Percentiles rank a stretch among this genome's conserved stretches.
Evolutionary conservation across 2,888 invertebrate genomes (phyloP).

Genomic region (Ectobius pallidus): DNA sequence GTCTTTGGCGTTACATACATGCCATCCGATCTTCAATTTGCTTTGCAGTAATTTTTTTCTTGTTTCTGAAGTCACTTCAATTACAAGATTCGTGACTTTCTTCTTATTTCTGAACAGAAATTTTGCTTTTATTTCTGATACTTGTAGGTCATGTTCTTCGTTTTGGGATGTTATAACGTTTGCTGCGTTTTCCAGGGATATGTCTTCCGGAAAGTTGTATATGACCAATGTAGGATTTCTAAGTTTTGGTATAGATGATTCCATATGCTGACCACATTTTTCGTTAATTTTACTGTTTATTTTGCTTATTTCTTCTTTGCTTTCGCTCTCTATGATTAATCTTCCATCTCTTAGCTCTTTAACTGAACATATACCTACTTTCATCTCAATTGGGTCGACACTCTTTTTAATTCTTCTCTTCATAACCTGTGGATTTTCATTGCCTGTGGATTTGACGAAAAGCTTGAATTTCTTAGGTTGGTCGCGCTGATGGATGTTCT

Average conservation of each 20-base stretch:
- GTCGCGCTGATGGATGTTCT: not conserved
- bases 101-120: not conserved
- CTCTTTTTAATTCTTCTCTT: not conserved
- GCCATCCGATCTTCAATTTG: not conserved
- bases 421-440: not conserved
- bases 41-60: slow-evolving; percentile 2
- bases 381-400: not conserved
- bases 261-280: not conserved
- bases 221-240: not conserved
- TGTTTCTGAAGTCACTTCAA: not conserved
- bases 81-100: not conserved
- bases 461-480: not conserved
- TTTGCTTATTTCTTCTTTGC: not conserved
- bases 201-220: not conserved
- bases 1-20: not conserved
- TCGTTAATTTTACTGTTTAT: not conserved
- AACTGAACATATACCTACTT: not conserved
- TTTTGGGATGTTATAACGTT: not conserved
- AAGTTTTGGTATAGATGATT: not conserved
- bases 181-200: not conserved
- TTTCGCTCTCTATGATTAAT: no score
- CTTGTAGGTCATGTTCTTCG: not conserved
- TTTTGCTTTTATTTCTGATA: not conserved
- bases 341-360: no score
- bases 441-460: not conserved